These are phyloP conservation scores for Syngnathus rostellatus DNA, from an alignment of 2,797 vertebrate genomes.

Conservation along the genomic window DNA sequence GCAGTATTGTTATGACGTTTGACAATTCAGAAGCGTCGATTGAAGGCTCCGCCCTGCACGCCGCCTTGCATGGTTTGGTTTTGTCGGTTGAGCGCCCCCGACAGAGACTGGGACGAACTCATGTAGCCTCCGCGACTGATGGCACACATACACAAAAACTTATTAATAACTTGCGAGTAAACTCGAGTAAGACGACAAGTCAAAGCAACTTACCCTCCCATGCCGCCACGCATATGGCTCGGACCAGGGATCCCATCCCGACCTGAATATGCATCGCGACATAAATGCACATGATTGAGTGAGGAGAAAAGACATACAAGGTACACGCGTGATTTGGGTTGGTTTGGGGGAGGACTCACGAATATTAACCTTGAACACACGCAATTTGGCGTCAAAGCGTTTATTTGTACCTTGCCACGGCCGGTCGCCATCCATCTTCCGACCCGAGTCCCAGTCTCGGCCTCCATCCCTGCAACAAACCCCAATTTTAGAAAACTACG, in stretches of 20 bases:
- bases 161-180: background rate
- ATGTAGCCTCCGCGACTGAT: slow-evolving; percentile 76
- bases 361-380: too few relatives aligned
- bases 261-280: slow-evolving; percentile 49
- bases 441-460: slow-evolving; percentile 82
- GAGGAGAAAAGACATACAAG: background rate
- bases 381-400: background rate
- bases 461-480: slow-evolving; percentile 66
- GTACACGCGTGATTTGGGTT: too few relatives aligned
- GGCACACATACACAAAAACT: background rate
- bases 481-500: background rate
- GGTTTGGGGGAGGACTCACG: too few relatives aligned
- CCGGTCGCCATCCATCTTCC: slow-evolving; percentile 80
- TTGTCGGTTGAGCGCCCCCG: slow-evolving; percentile 70
- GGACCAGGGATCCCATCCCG: slow-evolving; percentile 76
- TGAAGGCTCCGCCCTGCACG: slow-evolving; percentile 73
- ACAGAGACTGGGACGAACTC: slow-evolving; percentile 72
- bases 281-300: background rate
- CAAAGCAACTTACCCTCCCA: slow-evolving; percentile 71
- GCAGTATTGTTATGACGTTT: background rate
- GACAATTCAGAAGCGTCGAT: slow-evolving; percentile 65
- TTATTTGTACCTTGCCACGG: slow-evolving; percentile 65
- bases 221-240: slow-evolving; percentile 79
- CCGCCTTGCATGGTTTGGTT: slow-evolving; percentile 75
- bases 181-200: background rate